A percentile compares a stretch with the other conserved stretches of the same genome.
phyloP scores from a whole-genome alignment of 2,888 invertebrate species.

The Leptopilina myrica region DNA sequence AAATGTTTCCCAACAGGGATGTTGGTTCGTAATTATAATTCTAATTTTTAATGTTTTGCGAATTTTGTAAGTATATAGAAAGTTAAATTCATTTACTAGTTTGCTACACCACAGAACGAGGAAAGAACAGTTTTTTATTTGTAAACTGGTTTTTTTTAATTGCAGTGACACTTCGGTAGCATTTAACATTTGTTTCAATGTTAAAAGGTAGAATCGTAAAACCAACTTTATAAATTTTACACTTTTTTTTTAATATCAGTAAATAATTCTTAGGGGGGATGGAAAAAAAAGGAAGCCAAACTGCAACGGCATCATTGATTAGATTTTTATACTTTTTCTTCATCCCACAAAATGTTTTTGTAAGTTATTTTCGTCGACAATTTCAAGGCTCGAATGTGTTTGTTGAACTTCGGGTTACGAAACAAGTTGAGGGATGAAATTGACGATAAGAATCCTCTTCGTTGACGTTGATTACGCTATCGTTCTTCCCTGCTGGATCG shows the following conservation, averaged over 20 bases:
- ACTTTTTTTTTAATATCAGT: neutral
- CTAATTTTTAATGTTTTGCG: too few relatives aligned
- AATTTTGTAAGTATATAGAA: too few relatives aligned
- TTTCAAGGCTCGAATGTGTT: neutral
- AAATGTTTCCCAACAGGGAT: too few relatives aligned
- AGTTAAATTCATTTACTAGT: too few relatives aligned
- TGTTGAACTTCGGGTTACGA: neutral
- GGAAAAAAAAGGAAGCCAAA: neutral
- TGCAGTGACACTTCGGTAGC: too few relatives aligned
- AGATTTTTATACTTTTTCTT: neutral
- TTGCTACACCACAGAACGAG: too few relatives aligned
- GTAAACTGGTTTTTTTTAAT: too few relatives aligned
- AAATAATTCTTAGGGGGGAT: neutral
- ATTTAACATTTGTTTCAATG: too few relatives aligned
- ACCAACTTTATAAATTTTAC: too few relatives aligned
- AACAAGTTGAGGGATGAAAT: constrained; percentile 32
- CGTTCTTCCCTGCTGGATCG: constrained; percentile 27
- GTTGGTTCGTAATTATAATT: too few relatives aligned
- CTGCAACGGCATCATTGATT: neutral
- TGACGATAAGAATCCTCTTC: constrained; percentile 38
- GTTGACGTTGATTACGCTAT: constrained; percentile 42
- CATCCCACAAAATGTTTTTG: neutral
- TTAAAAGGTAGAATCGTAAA: too few relatives aligned
- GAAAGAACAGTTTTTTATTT: too few relatives aligned
- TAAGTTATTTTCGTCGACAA: neutral